Evolutionary conservation across 2,888 invertebrate genomes (phyloP).

Genomic region (Cerastis leucographa): DNA sequence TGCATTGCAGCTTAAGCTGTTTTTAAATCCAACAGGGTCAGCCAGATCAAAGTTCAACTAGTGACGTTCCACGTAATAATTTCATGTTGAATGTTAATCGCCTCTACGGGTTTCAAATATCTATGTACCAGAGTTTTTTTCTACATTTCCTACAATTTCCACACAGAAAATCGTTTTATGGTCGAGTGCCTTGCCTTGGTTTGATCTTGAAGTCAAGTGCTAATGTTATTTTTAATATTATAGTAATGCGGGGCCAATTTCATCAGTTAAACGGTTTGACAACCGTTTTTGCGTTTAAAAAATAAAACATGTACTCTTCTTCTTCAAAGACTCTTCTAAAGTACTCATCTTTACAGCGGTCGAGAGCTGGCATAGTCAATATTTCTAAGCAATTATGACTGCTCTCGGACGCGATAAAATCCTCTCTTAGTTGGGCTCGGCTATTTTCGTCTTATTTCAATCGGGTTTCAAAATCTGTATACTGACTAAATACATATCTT

Average conservation of each 20-base stretch:
- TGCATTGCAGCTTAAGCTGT: no score
- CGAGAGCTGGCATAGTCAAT: neutral
- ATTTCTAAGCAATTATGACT: neutral
- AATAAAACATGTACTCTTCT: no score
- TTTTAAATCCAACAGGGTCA: neutral
- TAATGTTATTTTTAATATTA: neutral
- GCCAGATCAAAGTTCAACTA: neutral
- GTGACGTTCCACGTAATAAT: neutral
- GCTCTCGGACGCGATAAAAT: neutral
- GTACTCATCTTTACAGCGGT: neutral
- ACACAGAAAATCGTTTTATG: neutral
- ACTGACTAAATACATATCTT: neutral
- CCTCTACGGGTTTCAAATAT: neutral
- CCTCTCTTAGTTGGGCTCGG: neutral
- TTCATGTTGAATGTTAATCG: neutral
- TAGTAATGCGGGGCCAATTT: no score
- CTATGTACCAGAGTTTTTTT: neutral
- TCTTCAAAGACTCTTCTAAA: no score
- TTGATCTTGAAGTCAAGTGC: neutral
- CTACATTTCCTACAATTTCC: neutral
- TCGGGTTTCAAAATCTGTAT: neutral
- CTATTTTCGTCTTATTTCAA: neutral
- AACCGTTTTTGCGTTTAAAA: no score
- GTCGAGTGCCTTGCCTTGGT: neutral
- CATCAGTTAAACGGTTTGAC: no score